Conservation (phyloP, 2,113 vertebrate species). For the Plecturocebus donacophilus region DNA sequence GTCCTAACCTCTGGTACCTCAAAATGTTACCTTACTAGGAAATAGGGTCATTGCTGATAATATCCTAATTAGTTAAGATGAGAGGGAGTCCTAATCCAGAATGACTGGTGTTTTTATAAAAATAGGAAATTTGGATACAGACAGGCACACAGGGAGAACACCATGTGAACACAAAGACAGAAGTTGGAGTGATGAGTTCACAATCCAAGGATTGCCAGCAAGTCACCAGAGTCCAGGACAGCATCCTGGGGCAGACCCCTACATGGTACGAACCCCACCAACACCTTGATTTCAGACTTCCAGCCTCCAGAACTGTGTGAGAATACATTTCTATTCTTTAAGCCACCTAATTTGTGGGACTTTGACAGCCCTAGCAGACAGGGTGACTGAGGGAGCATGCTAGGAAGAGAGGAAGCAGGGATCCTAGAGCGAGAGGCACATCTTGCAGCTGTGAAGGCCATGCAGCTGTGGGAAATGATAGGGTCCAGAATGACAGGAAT, state of each 20-base stretch:
- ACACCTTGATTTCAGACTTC: neutral
- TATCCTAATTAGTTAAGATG: neutral
- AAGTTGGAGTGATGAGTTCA: neutral
- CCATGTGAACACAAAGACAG: neutral
- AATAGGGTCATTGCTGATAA: neutral
- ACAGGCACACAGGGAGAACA: neutral
- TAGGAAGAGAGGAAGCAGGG: no score
- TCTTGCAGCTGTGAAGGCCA: neutral
- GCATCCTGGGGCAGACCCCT: neutral
- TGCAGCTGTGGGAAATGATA: neutral
- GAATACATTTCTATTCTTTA: neutral
- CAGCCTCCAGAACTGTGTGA: neutral
- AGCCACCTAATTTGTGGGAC: neutral
- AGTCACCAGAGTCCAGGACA: neutral
- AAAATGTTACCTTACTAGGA: neutral
- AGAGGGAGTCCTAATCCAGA: neutral
- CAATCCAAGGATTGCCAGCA: neutral
- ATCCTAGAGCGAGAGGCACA: accelerated
- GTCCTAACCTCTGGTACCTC: neutral
- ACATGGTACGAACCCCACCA: no score
- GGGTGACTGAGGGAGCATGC: neutral
- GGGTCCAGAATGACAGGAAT: neutral
- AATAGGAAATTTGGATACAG: neutral
- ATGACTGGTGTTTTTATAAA: neutral
- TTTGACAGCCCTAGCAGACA: neutral